Evolutionary conservation across 2,797 vertebrate species (phyloP), one percentile per base, ranked within the genome.

Genomic region (Halcyon badia): DNA sequence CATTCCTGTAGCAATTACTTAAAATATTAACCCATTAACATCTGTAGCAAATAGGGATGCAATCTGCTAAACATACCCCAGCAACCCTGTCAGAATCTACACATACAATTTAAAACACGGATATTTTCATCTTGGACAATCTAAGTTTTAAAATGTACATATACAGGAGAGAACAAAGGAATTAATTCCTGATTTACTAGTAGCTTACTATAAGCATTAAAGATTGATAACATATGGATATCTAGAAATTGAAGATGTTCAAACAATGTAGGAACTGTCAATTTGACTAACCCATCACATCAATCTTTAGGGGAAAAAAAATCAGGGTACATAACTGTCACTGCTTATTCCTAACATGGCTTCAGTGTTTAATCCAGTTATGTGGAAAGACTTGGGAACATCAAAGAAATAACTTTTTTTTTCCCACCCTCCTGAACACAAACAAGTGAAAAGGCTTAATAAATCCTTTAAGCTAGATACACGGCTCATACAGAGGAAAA

Each of bases 281-380:
- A 51, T 26, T 65, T 60, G 37, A 91, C 52, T 76, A 79, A 57
- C 51, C 17, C 41, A 58, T 65, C 78, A 54, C 7, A 83, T 62
- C 60, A 89, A 24, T 87, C 78, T 78, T 79, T 11, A 76, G 42
- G 68, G 26, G 72, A 76, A 85, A 11, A 56, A 90, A 87, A 90
- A 37, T 19, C 28, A 52, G 51, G 11, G 37, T 87, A 42, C 33
- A 12, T 49, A 61, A 85, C 73, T 82, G 78, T 71, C 84, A 79
- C 39, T 87, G 73, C 9, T 94, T 85, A 39, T 85, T 69, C 92
- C 69, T 87, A 83, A 76, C 35, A 8, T 30, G 17, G 58, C 65
- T 89, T 69, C 84, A 89, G 62, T 21, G 75, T 89, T 83, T 87
- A 96, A 96, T 89, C 71, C 56, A 76, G 54, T 95, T 91, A 91